Conservation (phyloP, 64 coral and sea anemone species). For the Orbicella faveolata region DNA sequence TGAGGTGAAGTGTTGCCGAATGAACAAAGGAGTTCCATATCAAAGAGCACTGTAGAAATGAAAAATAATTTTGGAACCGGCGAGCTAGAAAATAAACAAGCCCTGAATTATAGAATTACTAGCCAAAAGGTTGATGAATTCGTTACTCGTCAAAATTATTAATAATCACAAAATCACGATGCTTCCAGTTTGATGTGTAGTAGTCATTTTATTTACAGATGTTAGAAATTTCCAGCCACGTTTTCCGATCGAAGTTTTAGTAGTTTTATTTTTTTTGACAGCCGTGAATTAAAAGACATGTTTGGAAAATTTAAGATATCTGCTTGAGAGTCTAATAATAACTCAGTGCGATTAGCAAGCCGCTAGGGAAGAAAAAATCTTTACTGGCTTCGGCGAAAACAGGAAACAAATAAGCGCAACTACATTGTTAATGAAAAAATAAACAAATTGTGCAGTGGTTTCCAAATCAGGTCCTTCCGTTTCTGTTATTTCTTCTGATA, state of each 20-base stretch:
- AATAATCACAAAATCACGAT: background rate
- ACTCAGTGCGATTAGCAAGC: background rate
- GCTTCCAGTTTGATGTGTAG: background rate
- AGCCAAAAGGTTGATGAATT: slow-evolving; percentile 13
- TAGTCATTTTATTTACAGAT: background rate
- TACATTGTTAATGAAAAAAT: slow-evolving; percentile 25
- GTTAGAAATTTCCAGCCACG: background rate
- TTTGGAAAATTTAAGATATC: background rate
- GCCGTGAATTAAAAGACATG: background rate
- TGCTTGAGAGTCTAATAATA: background rate
- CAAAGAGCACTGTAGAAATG: background rate
- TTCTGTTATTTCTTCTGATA: background rate
- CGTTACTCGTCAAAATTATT: background rate
- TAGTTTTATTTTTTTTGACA: no score
- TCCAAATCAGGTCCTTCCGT: background rate
- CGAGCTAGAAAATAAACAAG: background rate
- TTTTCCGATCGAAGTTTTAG: background rate
- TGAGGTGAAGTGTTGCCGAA: background rate
- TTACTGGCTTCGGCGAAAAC: background rate
- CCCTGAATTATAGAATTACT: background rate
- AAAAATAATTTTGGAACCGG: background rate
- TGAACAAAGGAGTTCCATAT: slow-evolving; percentile 14
- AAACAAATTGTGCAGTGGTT: background rate
- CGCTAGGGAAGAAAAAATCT: background rate
- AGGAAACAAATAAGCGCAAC: slow-evolving; percentile 1